Base-by-base conservation (phyloP, 2,113 vertebrate species). In the Brevimyrus niger region DNA sequence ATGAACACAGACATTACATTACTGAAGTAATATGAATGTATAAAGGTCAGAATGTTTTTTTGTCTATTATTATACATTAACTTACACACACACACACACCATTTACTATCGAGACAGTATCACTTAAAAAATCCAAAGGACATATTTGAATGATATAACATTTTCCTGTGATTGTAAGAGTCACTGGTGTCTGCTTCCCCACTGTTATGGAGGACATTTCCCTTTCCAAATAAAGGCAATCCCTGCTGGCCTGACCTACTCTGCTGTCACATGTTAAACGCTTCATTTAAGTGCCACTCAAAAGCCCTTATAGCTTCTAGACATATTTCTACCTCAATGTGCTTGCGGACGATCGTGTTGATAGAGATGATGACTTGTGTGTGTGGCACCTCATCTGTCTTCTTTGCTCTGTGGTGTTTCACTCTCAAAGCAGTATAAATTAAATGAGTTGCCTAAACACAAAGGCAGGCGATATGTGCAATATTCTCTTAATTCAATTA, bases 281-380 rank as follows among this genome's bases (percentile, higher is more conserved):
- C 83, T 53, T 89, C 76, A 90, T 91, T 92, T 87, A 89, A 88
- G 90, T 89, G 85, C 83, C 91, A 87, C 65, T 91, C 88, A 89
- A 89, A 89, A 89, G 61, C 82, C n/a, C 85, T 55, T 42, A 6
- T 42, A 88, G 88, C 61, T 89, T 88, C 90, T 90, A 76, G 82
- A 88, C 88, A 55, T 88, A 88, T 84, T 88, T 88, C 80, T 58
- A 44, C 44, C 46, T 90, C 35, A 42, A 69, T 90, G 89, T 88
- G 91, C 87, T 87, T 89, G 55, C 31, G 86, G 55, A 85, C 21
- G 82, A 50, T 89, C 87, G 17, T 46, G 69, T 87, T 31, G 35
- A 85, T 86, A 11, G 31, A 55, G 51, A 58, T 69, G 69, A 53
- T 80, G 13, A 38, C 48, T 88, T 17, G 27, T 88, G 31, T 27